A percentile compares a stretch with the other conserved stretches of the same genome.
Conservation (phyloP, 1,140 invertebrate genomes). For the Halyomorpha halys region DNA sequence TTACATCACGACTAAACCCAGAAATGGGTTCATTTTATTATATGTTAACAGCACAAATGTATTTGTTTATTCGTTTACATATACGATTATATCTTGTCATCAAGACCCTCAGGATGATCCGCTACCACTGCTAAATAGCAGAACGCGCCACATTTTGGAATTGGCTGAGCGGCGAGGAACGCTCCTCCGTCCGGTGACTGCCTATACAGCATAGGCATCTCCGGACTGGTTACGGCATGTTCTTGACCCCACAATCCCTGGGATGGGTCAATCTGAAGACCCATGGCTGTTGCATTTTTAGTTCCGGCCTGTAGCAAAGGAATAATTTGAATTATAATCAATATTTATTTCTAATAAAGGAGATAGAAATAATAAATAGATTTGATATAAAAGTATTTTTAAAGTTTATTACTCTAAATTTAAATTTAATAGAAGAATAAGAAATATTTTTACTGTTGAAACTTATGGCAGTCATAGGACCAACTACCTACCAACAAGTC, state of each 20-base stretch:
- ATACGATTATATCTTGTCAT: not conserved
- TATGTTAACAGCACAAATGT: no score
- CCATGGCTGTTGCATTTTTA: not conserved
- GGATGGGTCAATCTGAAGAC: not conserved
- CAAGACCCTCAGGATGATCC: constrained; percentile 24
- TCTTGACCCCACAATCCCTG: not conserved
- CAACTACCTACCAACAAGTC: no score
- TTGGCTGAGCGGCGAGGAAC: constrained; percentile 41
- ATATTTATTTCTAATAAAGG: not conserved
- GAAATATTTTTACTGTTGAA: no score
- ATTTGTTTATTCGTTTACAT: no score
- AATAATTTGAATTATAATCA: not conserved
- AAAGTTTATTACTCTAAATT: no score
- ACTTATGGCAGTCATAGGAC: no score
- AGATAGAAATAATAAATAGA: no score
- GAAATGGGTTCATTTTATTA: no score
- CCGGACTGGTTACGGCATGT: not conserved
- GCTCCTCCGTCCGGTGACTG: constrained; percentile 42
- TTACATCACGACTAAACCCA: no score
- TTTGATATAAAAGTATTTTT: no score
- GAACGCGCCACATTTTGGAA: constrained; percentile 42
- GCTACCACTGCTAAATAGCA: constrained; percentile 42
- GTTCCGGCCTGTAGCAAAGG: not conserved
- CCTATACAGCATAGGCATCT: constrained; percentile 13
- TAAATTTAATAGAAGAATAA: no score